Conservation (phyloP, 2,797 vertebrate genomes). For the Enteromius treurensis region DNA sequence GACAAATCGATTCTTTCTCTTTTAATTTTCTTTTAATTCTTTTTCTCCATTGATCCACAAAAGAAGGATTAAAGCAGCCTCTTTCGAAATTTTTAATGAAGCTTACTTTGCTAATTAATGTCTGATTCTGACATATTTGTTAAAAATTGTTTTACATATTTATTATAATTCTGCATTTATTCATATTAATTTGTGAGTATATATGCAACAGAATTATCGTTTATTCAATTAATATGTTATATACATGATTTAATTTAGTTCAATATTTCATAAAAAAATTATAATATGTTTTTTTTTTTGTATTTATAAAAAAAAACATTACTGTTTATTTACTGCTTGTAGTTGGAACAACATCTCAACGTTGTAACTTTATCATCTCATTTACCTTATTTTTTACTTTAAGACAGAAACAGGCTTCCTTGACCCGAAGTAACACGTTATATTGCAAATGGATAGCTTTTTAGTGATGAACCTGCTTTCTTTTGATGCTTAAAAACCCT, state of each 20-base stretch:
- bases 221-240: neutral
- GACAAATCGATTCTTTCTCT: conserved; percentile 39
- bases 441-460: neutral
- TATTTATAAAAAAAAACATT: neutral
- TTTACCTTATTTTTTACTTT: neutral
- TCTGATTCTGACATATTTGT: neutral
- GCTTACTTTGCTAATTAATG: conserved; percentile 7
- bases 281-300: neutral
- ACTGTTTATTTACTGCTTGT: neutral
- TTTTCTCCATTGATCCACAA: conserved; percentile 3
- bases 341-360: neutral
- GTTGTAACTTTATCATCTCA: no score
- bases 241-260: neutral
- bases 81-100: neutral
- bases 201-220: neutral
- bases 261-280: neutral
- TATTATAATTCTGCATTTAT: neutral
- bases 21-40: conserved; percentile 33
- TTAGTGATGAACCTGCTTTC: neutral
- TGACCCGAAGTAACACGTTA: neutral
- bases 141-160: neutral
- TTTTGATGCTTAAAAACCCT: neutral
- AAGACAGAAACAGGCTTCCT: neutral
- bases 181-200: neutral
- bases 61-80: neutral